phyloP scores from a whole-genome alignment of 2,113 vertebrate genomes.

The Hypomesus transpacificus region DNA sequence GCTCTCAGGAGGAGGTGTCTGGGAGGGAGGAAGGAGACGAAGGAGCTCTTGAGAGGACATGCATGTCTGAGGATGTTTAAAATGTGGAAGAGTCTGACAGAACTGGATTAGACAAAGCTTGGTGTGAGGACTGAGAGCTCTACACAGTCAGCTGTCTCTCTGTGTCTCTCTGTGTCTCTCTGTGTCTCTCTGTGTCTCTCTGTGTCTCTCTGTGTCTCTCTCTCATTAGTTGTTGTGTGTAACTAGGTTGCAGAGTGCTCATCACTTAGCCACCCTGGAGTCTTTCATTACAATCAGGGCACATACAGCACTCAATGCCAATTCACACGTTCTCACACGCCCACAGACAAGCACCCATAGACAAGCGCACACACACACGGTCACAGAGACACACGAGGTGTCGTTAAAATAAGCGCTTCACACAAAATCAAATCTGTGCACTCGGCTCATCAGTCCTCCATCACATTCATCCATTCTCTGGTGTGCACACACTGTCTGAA shows the following conservation, averaged over 20 bases:
- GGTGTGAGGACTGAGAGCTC: no score
- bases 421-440: neutral
- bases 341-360: constrained; percentile 15
- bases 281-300: neutral
- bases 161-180: constrained; percentile 18
- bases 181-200: neutral
- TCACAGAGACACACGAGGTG: neutral
- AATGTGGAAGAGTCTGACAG: no score
- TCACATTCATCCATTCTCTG: no score
- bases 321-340: constrained; percentile 3
- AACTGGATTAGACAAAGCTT: no score
- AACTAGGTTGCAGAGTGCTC: constrained; percentile 2
- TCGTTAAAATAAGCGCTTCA: neutral
- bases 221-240: neutral
- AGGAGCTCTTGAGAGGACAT: constrained; percentile 3
- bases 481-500: neutral
- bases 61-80: no score
- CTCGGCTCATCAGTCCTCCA: no score
- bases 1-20: neutral
- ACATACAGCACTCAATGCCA: neutral
- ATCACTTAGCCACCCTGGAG: neutral
- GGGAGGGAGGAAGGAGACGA: neutral
- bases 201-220: neutral
- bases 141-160: constrained; percentile 7
- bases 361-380: neutral